Conservation (phyloP, 2,888 invertebrate species). For the Torymus texanus region DNA sequence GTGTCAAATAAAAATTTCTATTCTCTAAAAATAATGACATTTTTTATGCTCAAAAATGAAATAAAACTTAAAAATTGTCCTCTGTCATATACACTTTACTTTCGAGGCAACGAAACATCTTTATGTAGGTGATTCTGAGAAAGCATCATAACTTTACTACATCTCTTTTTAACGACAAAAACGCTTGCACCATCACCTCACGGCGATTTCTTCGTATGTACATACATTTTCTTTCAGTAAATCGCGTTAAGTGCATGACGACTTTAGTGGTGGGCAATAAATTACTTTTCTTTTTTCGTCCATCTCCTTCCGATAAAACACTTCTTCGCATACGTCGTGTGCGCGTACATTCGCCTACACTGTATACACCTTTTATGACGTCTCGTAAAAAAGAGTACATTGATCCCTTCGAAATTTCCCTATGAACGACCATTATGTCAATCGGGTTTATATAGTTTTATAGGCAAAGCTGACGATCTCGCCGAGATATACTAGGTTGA, state of each 20-base stretch:
- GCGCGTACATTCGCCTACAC: not conserved
- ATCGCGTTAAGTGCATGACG: constrained; percentile 64
- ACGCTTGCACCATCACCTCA: constrained; percentile 38
- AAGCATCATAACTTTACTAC: constrained; percentile 44
- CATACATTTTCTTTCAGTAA: constrained; percentile 53
- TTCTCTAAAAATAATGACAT: too few relatives aligned
- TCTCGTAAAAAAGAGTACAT: constrained; percentile 47
- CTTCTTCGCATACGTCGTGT: constrained; percentile 15
- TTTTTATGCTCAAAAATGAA: constrained; percentile 11
- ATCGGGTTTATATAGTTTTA: constrained; percentile 34
- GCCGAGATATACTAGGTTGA: constrained; percentile 15
- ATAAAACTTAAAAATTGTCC: constrained; percentile 35
- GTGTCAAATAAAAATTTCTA: too few relatives aligned
- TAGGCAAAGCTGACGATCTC: constrained; percentile 23
- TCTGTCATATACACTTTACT: not conserved
- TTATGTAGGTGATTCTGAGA: constrained; percentile 46
- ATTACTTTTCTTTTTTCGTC: constrained; percentile 52
- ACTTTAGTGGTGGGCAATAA: constrained; percentile 55
- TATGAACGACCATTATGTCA: constrained; percentile 44
- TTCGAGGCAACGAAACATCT: constrained; percentile 44
- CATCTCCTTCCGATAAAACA: constrained; percentile 44
- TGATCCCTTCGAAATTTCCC: constrained; percentile 44
- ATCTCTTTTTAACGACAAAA: constrained; percentile 50
- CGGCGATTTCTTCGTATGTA: constrained; percentile 28
- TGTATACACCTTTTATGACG: constrained; percentile 45